phyloP scores from a whole-genome alignment of 37 sponge, comb jelly and placozoan genomes.

The Beroe forskalii region DNA sequence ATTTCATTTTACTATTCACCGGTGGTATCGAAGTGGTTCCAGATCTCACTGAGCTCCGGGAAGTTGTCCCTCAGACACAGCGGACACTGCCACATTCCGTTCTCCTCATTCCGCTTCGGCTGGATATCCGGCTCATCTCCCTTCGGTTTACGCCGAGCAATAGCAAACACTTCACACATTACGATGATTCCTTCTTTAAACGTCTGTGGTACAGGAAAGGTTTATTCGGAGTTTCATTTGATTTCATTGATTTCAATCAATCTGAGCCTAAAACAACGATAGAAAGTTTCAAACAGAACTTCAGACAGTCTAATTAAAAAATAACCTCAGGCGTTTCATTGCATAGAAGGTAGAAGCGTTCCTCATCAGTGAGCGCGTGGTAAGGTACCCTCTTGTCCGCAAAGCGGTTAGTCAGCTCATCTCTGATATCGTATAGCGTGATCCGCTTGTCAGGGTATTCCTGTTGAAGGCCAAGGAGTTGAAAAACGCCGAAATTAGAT shows the following conservation, averaged over 20 bases:
- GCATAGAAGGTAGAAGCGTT: constrained; percentile 81
- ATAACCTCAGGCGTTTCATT: constrained; percentile 69
- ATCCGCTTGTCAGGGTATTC: constrained; percentile 84
- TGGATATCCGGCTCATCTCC: constrained; percentile 78
- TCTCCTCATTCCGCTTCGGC: constrained; percentile 75
- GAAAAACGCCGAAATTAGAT: too few relatives aligned
- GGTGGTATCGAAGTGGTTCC: constrained; percentile 88
- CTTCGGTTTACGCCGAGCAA: constrained; percentile 79
- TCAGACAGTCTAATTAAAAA: too few relatives aligned
- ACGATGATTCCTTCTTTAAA: constrained; percentile 73
- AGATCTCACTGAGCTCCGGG: constrained; percentile 84
- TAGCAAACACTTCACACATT: constrained; percentile 84
- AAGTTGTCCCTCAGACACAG: constrained; percentile 83
- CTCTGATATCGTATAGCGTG: constrained; percentile 92
- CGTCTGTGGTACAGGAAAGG: neutral
- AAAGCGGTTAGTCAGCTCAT: constrained; percentile 84
- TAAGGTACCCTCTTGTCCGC: constrained; percentile 76
- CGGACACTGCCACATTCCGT: constrained; percentile 87
- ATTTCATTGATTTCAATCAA: too few relatives aligned
- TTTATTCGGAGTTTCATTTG: too few relatives aligned
- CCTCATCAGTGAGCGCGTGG: constrained; percentile 72
- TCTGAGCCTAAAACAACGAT: too few relatives aligned
- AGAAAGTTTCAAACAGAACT: too few relatives aligned
- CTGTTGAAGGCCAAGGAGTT: constrained; percentile 53
- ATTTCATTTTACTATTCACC: constrained; percentile 5